Base-by-base conservation (phyloP, 1,140 invertebrate species). In the Saxidomus purpurata region DNA sequence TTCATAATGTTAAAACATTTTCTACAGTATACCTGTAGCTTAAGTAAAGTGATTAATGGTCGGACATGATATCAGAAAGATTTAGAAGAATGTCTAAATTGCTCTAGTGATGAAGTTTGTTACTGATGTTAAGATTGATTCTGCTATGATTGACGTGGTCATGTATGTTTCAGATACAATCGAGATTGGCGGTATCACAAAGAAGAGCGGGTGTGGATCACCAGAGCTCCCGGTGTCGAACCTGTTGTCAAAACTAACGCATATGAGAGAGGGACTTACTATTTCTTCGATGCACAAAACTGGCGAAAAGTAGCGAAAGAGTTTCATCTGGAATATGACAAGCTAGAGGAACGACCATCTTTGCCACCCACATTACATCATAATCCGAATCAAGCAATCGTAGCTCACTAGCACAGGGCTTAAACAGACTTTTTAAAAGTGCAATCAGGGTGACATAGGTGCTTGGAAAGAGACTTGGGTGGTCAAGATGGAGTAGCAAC, bases 111-210 rank as follows among this genome's bases (percentile, higher is more conserved):
- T n/a, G n/a, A n/a, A n/a, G n/a, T n/a, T n/a, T n/a, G n/a, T n/a
- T n/a, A n/a, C n/a, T n/a, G n/a, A n/a, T n/a, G n/a, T n/a, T n/a
- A n/a, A n/a, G n/a, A n/a, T n/a, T n/a, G n/a, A n/a, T n/a, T n/a
- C n/a, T n/a, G n/a, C n/a, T n/a, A n/a, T n/a, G n/a, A n/a, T n/a
- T n/a, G n/a, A n/a, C n/a, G n/a, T n/a, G n/a, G n/a, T n/a, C n/a
- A n/a, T n/a, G n/a, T n/a, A n/a, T n/a, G n/a, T n/a, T n/a, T 13
- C 91, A 97, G 99, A 96, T 99, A 99, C 95, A 98, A 97, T 96
- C 97, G 99, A 95, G 99, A 99, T 94, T 99, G 99, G 99, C 97
- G 99, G 96, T 99, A 99, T 97, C 99, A 99, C 96, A 99, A 98
- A 97, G 99, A 99, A 94, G 99, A 99, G 96, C 98, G 99, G 96